Conservation (phyloP, 1,140 invertebrate species). For the Drosophila seguyi region DNA sequence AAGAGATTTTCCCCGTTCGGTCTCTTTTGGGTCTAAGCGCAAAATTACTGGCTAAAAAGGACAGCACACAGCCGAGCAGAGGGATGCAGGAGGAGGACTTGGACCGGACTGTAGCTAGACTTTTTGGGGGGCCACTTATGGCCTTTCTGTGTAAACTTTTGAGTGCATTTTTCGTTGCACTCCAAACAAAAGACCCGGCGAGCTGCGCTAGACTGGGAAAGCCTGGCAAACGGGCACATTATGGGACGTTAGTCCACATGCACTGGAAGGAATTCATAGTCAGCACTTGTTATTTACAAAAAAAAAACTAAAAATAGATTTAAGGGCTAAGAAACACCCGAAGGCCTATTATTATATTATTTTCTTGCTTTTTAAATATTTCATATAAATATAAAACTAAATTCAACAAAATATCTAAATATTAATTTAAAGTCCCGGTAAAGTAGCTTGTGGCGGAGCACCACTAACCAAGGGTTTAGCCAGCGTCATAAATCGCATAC, state of each 20-base stretch:
- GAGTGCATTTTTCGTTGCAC: conserved; percentile 79
- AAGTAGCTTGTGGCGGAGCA: background rate
- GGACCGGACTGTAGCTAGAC: background rate
- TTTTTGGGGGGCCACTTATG: conserved; percentile 64
- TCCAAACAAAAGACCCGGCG: conserved; percentile 75
- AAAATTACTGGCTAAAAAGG: conserved; percentile 76
- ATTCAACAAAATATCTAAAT: background rate
- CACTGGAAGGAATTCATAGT: conserved; percentile 6
- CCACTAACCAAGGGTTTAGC: background rate
- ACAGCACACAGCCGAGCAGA: conserved; percentile 21
- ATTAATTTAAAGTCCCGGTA: background rate
- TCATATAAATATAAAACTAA: background rate
- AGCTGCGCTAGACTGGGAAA: conserved; percentile 31
- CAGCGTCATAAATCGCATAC: conserved; percentile 5
- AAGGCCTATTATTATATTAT: background rate
- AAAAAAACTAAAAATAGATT: background rate
- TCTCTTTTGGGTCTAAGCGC: conserved; percentile 64
- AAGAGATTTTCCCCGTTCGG: conserved; percentile 57
- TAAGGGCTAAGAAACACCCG: background rate
- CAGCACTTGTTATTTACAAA: background rate
- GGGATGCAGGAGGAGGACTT: background rate
- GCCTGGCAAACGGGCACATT: conserved; percentile 56
- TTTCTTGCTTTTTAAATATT: background rate
- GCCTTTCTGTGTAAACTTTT: conserved; percentile 82
- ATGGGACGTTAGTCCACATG: conserved; percentile 38